These are phyloP conservation scores for Decapterus maruadsi DNA, from an alignment of 2,797 vertebrate genomes.

Conservation along the genomic window DNA sequence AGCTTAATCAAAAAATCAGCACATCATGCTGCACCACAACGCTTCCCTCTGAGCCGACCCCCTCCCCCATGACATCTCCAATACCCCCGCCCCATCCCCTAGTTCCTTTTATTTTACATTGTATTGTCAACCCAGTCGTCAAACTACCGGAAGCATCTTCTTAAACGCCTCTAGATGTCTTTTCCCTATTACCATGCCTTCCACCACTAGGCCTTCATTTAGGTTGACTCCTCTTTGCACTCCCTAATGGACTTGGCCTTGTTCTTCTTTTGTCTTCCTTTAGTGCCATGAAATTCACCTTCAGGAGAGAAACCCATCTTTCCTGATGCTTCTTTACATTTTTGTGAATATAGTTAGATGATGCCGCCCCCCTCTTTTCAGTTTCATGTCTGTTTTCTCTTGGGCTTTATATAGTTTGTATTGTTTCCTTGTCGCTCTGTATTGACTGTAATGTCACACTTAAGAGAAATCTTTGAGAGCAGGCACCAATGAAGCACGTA, in stretches of 20 bases:
- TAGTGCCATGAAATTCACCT: conserved; percentile 89
- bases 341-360: conserved; percentile 85
- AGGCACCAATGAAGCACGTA: conserved; percentile 76
- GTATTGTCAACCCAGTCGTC: conserved; percentile 74
- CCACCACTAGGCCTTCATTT: conserved; percentile 82
- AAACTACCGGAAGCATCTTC: conserved; percentile 77
- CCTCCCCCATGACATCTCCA: conserved; percentile 60
- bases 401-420: conserved; percentile 83
- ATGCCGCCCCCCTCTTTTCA: conserved; percentile 76
- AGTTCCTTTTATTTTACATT: conserved; percentile 76
- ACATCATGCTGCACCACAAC: conserved; percentile 5
- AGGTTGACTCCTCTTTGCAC: conserved; percentile 79
- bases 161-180: conserved; percentile 79
- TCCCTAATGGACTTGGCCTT: conserved; percentile 88
- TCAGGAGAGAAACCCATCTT: conserved; percentile 83
- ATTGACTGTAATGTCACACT: conserved; percentile 80
- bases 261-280: conserved; percentile 88
- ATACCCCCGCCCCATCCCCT: conserved; percentile 55
- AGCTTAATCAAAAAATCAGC: conserved; percentile 49
- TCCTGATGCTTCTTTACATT: conserved; percentile 84
- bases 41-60: conserved; percentile 34
- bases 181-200: conserved; percentile 73
- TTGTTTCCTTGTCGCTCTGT: conserved; percentile 82
- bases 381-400: conserved; percentile 72
- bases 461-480: conserved; percentile 77